Conservation (phyloP, 2,888 invertebrate species). For the Liodrosophila aerea region DNA sequence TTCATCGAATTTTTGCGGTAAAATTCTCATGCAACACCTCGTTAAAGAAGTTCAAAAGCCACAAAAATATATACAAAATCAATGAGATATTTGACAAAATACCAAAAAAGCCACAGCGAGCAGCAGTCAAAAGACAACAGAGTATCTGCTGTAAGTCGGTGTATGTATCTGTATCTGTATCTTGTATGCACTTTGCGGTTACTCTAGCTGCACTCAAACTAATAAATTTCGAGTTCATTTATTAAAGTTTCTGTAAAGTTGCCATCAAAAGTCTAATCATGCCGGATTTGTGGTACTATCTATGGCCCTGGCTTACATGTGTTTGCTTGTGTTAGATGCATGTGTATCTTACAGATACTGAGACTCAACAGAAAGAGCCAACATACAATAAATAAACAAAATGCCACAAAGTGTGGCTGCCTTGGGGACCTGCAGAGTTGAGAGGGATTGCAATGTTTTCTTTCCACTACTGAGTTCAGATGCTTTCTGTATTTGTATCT, state of each 20-base stretch:
- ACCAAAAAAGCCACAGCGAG: slow-evolving; percentile 12
- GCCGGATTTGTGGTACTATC: slow-evolving; percentile 64
- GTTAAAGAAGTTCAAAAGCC: slow-evolving; percentile 16
- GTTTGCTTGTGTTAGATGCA: slow-evolving; percentile 26
- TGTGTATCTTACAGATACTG: slow-evolving; percentile 49
- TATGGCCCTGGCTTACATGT: slow-evolving; percentile 47
- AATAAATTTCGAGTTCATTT: slow-evolving; percentile 68
- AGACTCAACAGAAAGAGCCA: slow-evolving; percentile 58
- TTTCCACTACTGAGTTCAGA: slow-evolving; percentile 21
- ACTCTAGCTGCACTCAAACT: slow-evolving; percentile 37
- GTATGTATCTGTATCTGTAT: slow-evolving; percentile 3
- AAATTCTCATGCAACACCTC: slow-evolving; percentile 48
- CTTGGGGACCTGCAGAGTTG: slow-evolving; percentile 19
- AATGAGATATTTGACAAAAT: slow-evolving; percentile 50
- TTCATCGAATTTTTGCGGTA: slow-evolving; percentile 15
- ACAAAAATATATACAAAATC: slow-evolving; percentile 50
- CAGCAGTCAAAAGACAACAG: slow-evolving; percentile 22
- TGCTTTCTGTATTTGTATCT: slow-evolving; percentile 6
- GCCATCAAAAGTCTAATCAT: slow-evolving; percentile 67
- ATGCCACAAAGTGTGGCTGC: slow-evolving; percentile 61
- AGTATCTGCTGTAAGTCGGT: slow-evolving; percentile 32
- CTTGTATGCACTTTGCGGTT: slow-evolving; percentile 50
- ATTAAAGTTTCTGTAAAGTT: slow-evolving; percentile 62
- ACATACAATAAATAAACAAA: slow-evolving; percentile 63
- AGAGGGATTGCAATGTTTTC: slow-evolving; percentile 32